Percentiles rank a stretch among this genome's conserved stretches.
phyloP scores from a whole-genome alignment of 1,140 invertebrate species.

The Drosophila kikkawai region DNA sequence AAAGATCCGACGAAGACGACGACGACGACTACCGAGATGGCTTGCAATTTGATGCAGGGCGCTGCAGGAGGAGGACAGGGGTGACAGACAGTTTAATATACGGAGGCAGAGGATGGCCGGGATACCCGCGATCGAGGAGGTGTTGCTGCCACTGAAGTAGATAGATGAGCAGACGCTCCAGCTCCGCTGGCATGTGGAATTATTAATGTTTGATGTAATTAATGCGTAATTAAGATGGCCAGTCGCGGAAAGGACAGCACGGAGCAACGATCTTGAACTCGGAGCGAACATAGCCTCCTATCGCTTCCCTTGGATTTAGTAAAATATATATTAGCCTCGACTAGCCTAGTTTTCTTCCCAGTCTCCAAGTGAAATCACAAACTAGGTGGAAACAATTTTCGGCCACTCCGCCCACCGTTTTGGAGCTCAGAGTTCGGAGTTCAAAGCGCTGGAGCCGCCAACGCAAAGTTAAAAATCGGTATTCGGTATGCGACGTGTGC shows the following conservation, averaged over 20 bases:
- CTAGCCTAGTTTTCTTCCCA: slow-evolving; percentile 33
- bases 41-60: slow-evolving; percentile 55
- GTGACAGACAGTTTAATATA: slow-evolving; percentile 58
- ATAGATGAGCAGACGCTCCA: slow-evolving; percentile 60
- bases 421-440: slow-evolving; percentile 27
- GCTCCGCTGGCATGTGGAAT: slow-evolving; percentile 55
- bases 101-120: slow-evolving; percentile 18
- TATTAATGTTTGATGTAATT: slow-evolving; percentile 82
- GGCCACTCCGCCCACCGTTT: slow-evolving; percentile 54
- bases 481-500: slow-evolving; percentile 34
- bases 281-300: neutral
- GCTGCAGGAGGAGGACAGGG: slow-evolving; percentile 36
- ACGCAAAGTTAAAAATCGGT: slow-evolving; percentile 61
- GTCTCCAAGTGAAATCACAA: slow-evolving; percentile 12
- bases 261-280: slow-evolving; percentile 17
- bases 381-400: slow-evolving; percentile 37
- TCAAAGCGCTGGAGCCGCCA: slow-evolving; percentile 71
- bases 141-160: slow-evolving; percentile 75
- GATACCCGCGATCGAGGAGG: slow-evolving; percentile 58
- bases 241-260: slow-evolving; percentile 26
- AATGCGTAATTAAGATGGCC: slow-evolving; percentile 81
- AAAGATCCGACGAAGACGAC: slow-evolving; percentile 43
- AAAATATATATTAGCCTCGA: neutral
- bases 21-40: slow-evolving; percentile 32
- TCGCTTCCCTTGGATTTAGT: neutral